Conservation (phyloP, 2,888 invertebrate species). For the Acanthopleura granulata region DNA sequence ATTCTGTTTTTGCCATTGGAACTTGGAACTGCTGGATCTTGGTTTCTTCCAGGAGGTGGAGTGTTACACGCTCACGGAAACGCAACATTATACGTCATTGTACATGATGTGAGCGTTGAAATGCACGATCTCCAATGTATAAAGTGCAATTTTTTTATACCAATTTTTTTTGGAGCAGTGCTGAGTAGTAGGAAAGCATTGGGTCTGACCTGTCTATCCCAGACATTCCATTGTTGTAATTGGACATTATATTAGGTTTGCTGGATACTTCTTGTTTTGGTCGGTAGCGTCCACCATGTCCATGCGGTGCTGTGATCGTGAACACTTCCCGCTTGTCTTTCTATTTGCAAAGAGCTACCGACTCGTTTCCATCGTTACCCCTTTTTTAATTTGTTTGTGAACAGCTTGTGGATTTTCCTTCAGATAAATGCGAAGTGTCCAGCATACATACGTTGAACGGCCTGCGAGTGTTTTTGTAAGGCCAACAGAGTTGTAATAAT, state of each 20-base stretch:
- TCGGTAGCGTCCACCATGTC: slow-evolving; percentile 27
- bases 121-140: slow-evolving; percentile 24
- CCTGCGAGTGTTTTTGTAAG: slow-evolving; percentile 19
- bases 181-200: slow-evolving; percentile 32
- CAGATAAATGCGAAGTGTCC: slow-evolving; percentile 23
- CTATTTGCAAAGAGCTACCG: slow-evolving; percentile 27
- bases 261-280: slow-evolving; percentile 17
- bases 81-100: slow-evolving; percentile 22
- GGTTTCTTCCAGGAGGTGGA: slow-evolving; percentile 21
- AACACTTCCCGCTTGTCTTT: slow-evolving; percentile 28
- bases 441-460: slow-evolving; percentile 21
- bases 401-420: slow-evolving; percentile 28
- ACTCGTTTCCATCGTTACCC: slow-evolving; percentile 25
- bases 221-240: slow-evolving; percentile 31
- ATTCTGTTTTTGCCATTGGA: neutral
- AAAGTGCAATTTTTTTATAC: slow-evolving; percentile 27
- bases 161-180: slow-evolving; percentile 27
- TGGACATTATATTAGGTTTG: slow-evolving; percentile 26
- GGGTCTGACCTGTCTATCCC: slow-evolving; percentile 31
- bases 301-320: slow-evolving; percentile 24
- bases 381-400: slow-evolving; percentile 27
- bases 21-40: neutral
- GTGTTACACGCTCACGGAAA: slow-evolving; percentile 20
- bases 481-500: slow-evolving; percentile 28
- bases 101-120: slow-evolving; percentile 29